Base-by-base conservation (phyloP, 1,140 invertebrate species). In the Cyclargus thomasi region DNA sequence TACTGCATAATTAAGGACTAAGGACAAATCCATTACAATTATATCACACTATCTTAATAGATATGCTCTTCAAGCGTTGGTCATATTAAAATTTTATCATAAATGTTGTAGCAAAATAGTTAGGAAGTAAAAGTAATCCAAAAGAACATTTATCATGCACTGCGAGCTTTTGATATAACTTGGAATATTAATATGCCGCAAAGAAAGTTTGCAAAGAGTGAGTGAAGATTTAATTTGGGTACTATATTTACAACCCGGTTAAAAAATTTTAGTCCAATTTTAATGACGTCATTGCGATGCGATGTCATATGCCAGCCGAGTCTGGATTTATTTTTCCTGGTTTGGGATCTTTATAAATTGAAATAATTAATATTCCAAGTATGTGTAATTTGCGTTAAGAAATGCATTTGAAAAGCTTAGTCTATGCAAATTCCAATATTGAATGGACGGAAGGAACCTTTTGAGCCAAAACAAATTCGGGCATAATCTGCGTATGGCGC, bases 11-110 rank as follows among this genome's bases (percentile, higher is more conserved):
- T 81, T 80, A 76, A 82, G 76, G 80, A 80, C 85, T 84, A 83
- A 86, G 81, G 80, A 83, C 78, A 84, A 62, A 63, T 80, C 79
- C 65, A 74, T 77, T 81, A 86, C 73, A 83, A 77, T 86, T 86
- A 82, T 88, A 88, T 87, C 86, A 88, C 86, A 89, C 86, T 79
- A 87, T 81, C 80, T 85, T 86, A 87, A 87, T 76, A 84, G 85
- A 88, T 88, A 88, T 89, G 85, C 86, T 82, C 79, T 79, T 73
- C 76, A 87, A 89, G 86, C 86, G 80, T 88, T 86, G 86, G 85
- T 89, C 86, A 79, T 69, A 77, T 83, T 80, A 70, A 83, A 80
- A 79, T 83, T 73, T 62, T 53, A 23, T 63, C 36, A 65, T 69
- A 64, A 67, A 67, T 59, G 55, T 66, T 66, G 29, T 66, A 66